Evolutionary conservation across 2,113 vertebrate genomes (phyloP).

Genomic region (Cyanoderma ruficeps): DNA sequence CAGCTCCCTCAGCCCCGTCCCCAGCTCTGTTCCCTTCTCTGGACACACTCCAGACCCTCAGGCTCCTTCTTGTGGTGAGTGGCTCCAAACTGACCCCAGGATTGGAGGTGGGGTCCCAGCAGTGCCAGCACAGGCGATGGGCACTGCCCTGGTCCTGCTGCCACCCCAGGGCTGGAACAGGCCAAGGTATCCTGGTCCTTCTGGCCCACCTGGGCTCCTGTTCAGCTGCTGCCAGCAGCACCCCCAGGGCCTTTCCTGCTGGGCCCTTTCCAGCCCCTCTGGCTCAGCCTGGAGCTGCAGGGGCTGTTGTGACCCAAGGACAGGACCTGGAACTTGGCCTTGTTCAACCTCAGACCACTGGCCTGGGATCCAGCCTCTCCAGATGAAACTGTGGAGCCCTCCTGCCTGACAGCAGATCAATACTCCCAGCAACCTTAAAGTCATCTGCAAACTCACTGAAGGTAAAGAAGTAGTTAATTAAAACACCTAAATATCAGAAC

Average conservation of each 20-base stretch:
- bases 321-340: not conserved
- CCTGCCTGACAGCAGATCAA: not conserved
- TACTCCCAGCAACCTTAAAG: not conserved
- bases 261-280: not conserved
- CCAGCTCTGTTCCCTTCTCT: rapidly evolving
- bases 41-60: rapidly evolving
- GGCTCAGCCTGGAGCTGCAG: not conserved
- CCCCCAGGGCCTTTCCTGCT: not conserved
- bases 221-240: not conserved
- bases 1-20: not conserved
- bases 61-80: rapidly evolving
- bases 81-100: not conserved
- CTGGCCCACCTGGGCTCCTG: not conserved
- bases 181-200: not conserved
- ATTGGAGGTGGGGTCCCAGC: rapidly evolving
- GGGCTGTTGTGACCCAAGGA: not conserved
- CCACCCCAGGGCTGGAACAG: not conserved
- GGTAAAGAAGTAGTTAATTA: not conserved
- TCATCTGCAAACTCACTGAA: not conserved
- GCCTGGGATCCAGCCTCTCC: not conserved
- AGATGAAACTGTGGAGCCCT: not conserved
- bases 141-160: not conserved
- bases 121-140: not conserved
- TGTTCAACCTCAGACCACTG: not conserved
- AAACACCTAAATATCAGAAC: not conserved